Conservation (phyloP, 2,888 invertebrate genomes). For the Girardia tigrina region DNA sequence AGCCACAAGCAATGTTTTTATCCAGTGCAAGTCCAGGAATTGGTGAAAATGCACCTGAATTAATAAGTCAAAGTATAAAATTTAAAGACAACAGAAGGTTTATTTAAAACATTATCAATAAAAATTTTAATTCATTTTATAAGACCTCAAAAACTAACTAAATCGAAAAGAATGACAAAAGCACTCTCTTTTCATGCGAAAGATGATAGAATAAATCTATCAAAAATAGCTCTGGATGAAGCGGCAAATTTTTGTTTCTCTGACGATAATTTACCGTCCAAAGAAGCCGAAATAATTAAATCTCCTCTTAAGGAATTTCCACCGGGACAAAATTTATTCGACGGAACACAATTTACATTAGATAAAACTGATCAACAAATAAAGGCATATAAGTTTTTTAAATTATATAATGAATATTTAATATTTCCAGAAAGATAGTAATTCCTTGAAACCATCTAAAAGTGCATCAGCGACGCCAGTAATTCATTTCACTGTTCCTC, state of each 20-base stretch:
- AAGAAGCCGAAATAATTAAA: not conserved
- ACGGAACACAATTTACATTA: not conserved
- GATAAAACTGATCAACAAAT: not conserved
- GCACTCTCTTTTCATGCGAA: conserved; percentile 34
- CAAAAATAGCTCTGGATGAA: not conserved
- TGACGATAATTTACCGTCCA: not conserved
- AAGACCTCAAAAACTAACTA: not conserved
- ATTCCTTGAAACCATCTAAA: not conserved
- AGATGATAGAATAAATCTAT: conserved; percentile 14
- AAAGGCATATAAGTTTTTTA: not conserved
- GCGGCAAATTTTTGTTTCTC: not conserved
- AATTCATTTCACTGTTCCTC: conserved; percentile 38
- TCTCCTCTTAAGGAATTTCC: not conserved
- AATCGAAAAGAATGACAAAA: conserved; percentile 24
- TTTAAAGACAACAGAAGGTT: conserved; percentile 36
- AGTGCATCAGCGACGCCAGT: not conserved
- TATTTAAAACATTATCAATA: not conserved
- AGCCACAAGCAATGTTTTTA: conserved; percentile 45
- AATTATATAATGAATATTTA: not conserved
- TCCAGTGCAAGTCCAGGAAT: conserved; percentile 50
- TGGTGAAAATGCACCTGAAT: conserved; percentile 48
- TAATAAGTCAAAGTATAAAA: conserved; percentile 40
- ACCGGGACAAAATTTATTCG: not conserved
- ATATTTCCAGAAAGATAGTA: not conserved
- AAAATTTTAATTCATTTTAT: not conserved